Percentiles rank a stretch among this genome's conserved stretches.
Evolutionary conservation across 2,113 vertebrate species (phyloP).

Genomic region (rabbit (Oryctolagus cuniculus)): DNA sequence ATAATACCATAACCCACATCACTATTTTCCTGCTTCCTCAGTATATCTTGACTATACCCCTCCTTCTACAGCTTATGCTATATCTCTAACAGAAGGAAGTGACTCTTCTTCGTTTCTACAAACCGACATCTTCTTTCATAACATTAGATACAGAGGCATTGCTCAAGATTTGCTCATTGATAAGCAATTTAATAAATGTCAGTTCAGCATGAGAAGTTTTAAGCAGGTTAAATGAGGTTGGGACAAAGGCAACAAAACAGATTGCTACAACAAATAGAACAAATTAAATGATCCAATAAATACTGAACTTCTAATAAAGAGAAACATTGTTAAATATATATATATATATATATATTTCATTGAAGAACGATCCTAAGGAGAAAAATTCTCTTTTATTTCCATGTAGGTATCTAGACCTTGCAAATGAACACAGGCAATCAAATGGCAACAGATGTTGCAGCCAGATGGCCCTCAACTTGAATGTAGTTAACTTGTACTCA

Average conservation of each 20-base stretch:
- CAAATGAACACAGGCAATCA: background rate
- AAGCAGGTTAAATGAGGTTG: background rate
- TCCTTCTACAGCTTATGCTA: too few relatives aligned
- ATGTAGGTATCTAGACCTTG: background rate
- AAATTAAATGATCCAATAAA: slow-evolving; percentile 9
- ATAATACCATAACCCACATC: background rate
- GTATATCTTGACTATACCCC: background rate
- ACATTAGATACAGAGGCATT: fast-evolving
- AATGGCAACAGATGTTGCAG: slow-evolving; percentile 40
- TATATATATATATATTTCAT: background rate
- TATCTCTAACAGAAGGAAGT: background rate
- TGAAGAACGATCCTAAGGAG: background rate
- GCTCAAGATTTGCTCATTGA: background rate
- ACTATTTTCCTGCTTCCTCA: background rate
- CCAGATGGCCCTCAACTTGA: slow-evolving; percentile 63
- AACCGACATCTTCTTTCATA: background rate
- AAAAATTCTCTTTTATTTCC: background rate
- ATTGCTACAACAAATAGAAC: background rate
- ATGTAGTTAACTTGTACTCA: slow-evolving; percentile 53
- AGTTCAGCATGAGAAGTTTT: background rate
- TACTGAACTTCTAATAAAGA: background rate
- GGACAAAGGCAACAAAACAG: background rate
- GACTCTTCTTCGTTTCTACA: background rate
- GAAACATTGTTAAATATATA: background rate
- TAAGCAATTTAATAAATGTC: background rate